Evolutionary conservation across 35 echinoderm and acorn worm species (phyloP).

Genomic region (Heliocidaris erythrogramma): DNA sequence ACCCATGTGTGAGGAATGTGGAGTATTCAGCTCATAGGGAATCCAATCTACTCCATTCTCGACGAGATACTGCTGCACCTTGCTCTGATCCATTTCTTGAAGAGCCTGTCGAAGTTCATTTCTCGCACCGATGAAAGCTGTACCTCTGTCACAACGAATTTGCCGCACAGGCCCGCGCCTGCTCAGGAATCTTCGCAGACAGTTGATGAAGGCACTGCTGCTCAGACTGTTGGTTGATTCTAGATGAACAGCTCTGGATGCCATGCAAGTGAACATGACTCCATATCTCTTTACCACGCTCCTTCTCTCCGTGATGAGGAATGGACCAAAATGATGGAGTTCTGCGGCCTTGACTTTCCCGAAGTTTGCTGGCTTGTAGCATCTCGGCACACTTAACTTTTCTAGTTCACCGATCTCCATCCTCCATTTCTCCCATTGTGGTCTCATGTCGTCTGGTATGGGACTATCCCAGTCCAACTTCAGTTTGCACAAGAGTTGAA

Average conservation of each 20-base stretch:
- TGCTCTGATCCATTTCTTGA: conserved; percentile 42
- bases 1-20: conserved; percentile 50
- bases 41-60: neutral
- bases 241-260: conserved; percentile 56
- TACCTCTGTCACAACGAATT: conserved; percentile 57
- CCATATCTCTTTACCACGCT: conserved; percentile 55
- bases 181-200: conserved; percentile 38
- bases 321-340: conserved; percentile 28
- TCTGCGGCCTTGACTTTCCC: no score
- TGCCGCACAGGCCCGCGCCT: conserved; percentile 35
- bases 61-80: neutral
- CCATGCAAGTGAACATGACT: conserved; percentile 47
- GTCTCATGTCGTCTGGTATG: no score
- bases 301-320: conserved; percentile 28
- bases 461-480: no score
- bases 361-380: no score
- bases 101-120: conserved; percentile 57
- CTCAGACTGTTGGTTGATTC: conserved; percentile 46
- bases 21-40: conserved; percentile 51
- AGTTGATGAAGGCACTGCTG: conserved; percentile 50
- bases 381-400: no score
- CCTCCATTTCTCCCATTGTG: no score
- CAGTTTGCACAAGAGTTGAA: no score
- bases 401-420: no score
- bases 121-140: conserved; percentile 68